phyloP scores from a whole-genome alignment of 2,113 vertebrate genomes.

The Ceuthmochares aereus region DNA sequence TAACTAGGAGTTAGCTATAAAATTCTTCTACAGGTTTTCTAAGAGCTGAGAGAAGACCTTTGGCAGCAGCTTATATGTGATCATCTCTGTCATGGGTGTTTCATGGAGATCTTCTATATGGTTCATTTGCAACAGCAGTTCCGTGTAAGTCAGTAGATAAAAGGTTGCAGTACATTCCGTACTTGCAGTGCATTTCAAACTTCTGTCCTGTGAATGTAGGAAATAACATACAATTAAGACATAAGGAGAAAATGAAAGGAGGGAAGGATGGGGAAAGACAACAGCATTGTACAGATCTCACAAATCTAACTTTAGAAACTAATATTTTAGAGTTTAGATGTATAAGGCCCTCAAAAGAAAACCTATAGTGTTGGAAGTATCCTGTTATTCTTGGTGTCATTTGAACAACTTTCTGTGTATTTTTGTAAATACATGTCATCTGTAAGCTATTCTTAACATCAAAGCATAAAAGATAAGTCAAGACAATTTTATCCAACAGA shows the following conservation, averaged over 20 bases:
- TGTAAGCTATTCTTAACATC: background rate
- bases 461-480: background rate
- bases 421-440: background rate
- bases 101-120: background rate
- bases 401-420: background rate
- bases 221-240: background rate
- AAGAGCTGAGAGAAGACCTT: background rate
- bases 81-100: background rate
- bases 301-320: background rate
- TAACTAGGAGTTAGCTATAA: background rate
- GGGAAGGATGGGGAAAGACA: fast-evolving
- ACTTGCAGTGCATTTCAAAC: background rate
- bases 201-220: background rate
- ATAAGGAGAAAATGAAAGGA: background rate
- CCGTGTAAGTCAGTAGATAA: background rate
- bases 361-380: background rate
- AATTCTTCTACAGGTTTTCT: background rate
- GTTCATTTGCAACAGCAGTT: background rate
- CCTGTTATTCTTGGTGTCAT: background rate
- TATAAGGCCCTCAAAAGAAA: background rate
- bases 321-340: background rate
- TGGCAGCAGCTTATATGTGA: background rate
- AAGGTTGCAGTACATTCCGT: background rate
- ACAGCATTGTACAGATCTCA: background rate
- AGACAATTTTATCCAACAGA: too few relatives aligned